phyloP scores from a whole-genome alignment of 2,797 vertebrate species.

The Poecilia picta region DNA sequence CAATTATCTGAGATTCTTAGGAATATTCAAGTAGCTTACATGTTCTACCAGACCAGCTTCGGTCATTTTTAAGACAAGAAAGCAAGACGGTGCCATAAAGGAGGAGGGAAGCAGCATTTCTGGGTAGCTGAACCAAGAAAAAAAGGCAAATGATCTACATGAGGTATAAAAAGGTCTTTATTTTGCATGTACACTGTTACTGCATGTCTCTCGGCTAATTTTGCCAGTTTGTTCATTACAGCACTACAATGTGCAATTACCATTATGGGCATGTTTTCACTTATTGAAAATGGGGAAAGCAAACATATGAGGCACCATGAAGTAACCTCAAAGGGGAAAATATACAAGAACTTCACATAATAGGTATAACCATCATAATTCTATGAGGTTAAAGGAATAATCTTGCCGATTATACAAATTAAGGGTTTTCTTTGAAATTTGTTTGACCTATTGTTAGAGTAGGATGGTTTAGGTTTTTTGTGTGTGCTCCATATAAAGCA shows the following conservation, averaged over 20 bases:
- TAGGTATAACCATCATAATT: neutral
- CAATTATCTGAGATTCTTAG: slow-evolving; percentile 41
- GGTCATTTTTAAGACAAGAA: slow-evolving; percentile 33
- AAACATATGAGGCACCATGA: neutral
- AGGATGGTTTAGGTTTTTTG: slow-evolving; percentile 13
- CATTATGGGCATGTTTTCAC: neutral
- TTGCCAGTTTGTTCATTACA: slow-evolving; percentile 23
- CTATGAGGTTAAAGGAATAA: neutral
- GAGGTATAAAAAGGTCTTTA: slow-evolving; percentile 8
- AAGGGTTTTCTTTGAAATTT: slow-evolving; percentile 24
- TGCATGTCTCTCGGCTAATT: slow-evolving; percentile 22
- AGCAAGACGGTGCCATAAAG: slow-evolving; percentile 25
- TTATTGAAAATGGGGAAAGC: neutral
- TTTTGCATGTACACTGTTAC: slow-evolving; percentile 16
- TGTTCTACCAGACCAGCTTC: slow-evolving; percentile 69
- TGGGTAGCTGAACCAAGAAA: slow-evolving; percentile 27
- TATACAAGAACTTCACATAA: neutral
- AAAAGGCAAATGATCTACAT: slow-evolving; percentile 28
- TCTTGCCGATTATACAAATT: neutral
- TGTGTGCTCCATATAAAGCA: neutral
- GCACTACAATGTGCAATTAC: slow-evolving; percentile 4
- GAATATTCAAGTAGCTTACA: slow-evolving; percentile 74
- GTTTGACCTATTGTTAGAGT: slow-evolving; percentile 37
- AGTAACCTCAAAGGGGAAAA: neutral
- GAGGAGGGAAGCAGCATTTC: slow-evolving; percentile 26